Evolutionary conservation across 2,888 invertebrate species (phyloP).

Genomic region (Pachymerium ferrugineum): DNA sequence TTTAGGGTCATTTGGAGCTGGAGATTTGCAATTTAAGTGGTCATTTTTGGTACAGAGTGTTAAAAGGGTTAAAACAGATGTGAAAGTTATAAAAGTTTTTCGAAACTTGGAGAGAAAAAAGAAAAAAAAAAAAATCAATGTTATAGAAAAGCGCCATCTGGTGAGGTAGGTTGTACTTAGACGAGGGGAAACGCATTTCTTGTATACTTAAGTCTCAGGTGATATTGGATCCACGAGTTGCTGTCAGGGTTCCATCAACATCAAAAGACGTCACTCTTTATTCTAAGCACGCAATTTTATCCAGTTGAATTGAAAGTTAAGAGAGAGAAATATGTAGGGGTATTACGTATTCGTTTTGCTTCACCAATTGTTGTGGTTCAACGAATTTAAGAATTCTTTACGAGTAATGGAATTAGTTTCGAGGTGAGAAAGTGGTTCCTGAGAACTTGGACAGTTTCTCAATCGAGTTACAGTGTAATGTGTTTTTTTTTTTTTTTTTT

Average conservation of each 20-base stretch:
- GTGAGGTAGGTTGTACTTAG: neutral
- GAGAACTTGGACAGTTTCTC: too few relatives aligned
- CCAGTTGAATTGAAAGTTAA: neutral
- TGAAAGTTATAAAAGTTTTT: too few relatives aligned
- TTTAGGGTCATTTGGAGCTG: neutral
- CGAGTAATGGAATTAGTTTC: constrained; percentile 5
- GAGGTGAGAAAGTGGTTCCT: neutral
- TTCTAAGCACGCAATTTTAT: constrained; percentile 27
- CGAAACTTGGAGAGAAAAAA: too few relatives aligned
- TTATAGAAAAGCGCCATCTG: neutral
- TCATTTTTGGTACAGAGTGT: neutral
- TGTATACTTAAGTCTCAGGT: neutral
- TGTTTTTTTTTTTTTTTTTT: neutral
- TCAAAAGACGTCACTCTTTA: constrained; percentile 4
- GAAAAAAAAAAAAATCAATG: too few relatives aligned
- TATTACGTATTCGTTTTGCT: neutral
- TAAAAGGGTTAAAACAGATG: too few relatives aligned
- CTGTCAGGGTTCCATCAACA: constrained; percentile 22
- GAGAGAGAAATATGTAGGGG: neutral
- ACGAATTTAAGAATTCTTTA: neutral
- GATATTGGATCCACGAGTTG: constrained; percentile 11
- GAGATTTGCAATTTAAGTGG: too few relatives aligned
- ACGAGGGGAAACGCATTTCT: constrained; percentile 3
- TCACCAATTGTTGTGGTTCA: neutral
- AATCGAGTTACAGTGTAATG: neutral